Base-by-base conservation (phyloP, 2,113 vertebrate species). In the Tiliqua scincoides region DNA sequence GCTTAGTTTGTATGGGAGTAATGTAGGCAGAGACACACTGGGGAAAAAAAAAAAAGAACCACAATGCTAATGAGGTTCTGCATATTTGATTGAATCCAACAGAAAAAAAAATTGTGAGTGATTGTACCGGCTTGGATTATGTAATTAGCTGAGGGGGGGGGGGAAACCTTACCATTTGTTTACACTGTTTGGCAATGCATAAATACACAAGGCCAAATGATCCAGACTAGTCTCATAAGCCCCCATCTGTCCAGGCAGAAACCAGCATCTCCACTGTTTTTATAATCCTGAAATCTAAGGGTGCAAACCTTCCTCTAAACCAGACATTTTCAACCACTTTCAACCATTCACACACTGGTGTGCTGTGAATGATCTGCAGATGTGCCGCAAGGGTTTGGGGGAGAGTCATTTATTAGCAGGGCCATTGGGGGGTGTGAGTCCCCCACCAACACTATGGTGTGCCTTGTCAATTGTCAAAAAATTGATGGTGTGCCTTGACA, bases 71-170 rank as follows among this genome's bases (percentile, higher is more conserved):
- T 94, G 92, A 95, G 93, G 92, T 93, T 95, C 93, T 92, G 79
- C 89, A 80, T 90, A 87, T 88, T 80, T 92, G 86, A 89, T 88
- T 95, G 93, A 94, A 92, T 91, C 92, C 87, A 81, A 57, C 91
- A 93, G 93, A 93, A 94, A 95, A 93, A 94, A 95, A 93, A 84
- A 91, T 93, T 93, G 91, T 90, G 90, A 93, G 88, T 93, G 90
- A 91, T 88, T 79, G 86, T 88, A 75, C 87, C 87, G 90, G 93
- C 65, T 73, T 76, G 86, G 79, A 89, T 93, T 84, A 79, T 85
- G 90, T 86, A 92, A 91, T 91, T 92, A 93, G 73, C 79, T 89
- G 59, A 90, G 87, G 78, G 85, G 79, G 70, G 84, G 91, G 88
- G 89, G 89, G 78, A 82, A 78, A 87, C 82, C 59, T 21, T 82